A percentile compares a stretch with the other conserved stretches of the same genome.
These are phyloP conservation scores for Trichogramma evanescens DNA, from an alignment of 2,888 invertebrate genomes.

Conservation along the genomic window DNA sequence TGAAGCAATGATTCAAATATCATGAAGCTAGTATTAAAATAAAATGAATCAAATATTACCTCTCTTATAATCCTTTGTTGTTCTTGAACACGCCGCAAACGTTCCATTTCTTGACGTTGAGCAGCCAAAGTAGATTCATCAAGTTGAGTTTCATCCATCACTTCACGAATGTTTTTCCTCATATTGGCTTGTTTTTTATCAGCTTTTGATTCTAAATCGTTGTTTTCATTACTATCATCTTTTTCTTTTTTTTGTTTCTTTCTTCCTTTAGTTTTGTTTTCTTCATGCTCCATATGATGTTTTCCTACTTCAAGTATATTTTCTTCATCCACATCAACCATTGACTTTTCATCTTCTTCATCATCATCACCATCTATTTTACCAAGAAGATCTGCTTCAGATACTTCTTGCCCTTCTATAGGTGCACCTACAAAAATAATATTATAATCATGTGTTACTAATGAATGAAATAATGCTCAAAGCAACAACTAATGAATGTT, in stretches of 20 bases:
- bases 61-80: conserved; percentile 77
- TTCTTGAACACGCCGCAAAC: conserved; percentile 75
- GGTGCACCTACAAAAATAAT: conserved; percentile 36
- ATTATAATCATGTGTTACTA: neutral
- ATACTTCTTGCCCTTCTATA: conserved; percentile 44
- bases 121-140: conserved; percentile 89
- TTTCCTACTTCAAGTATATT: conserved; percentile 40
- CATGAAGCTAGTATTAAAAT: neutral
- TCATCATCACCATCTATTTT: conserved; percentile 40
- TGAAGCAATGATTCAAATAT: neutral
- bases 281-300: conserved; percentile 42
- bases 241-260: conserved; percentile 42
- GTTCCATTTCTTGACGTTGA: conserved; percentile 86
- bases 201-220: conserved; percentile 40
- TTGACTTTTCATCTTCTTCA: conserved; percentile 32
- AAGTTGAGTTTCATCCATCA: conserved; percentile 86
- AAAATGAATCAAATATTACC: conserved; percentile 42
- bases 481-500: neutral
- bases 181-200: conserved; percentile 54
- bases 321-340: conserved; percentile 34
- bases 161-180: conserved; percentile 83
- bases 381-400: conserved; percentile 42
- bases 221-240: conserved; percentile 40
- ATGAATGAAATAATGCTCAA: neutral
- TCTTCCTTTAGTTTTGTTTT: conserved; percentile 35